phyloP scores from a whole-genome alignment of 2,113 vertebrate species.

The Lepidiolamprologus cunningtoni region DNA sequence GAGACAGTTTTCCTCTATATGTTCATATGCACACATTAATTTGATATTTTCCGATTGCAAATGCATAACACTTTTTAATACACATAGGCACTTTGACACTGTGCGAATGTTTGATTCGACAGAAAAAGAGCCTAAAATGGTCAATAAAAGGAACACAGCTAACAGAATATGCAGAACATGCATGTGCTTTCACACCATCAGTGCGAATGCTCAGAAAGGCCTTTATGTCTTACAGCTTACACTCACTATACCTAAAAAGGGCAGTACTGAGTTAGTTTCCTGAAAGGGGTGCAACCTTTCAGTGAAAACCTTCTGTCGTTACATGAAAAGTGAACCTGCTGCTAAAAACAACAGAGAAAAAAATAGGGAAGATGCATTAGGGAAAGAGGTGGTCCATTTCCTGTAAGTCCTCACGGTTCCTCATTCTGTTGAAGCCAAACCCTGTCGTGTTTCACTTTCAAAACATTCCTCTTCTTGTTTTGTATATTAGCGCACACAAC shows the following conservation, averaged over 20 bases:
- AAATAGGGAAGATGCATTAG: not conserved
- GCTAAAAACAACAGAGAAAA: not conserved
- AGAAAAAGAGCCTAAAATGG: not conserved
- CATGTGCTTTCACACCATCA: not conserved
- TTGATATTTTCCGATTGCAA: not conserved
- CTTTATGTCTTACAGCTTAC: not conserved
- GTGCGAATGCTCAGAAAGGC: not conserved
- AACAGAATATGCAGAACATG: not conserved
- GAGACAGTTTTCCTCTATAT: not conserved
- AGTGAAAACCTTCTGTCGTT: not conserved
- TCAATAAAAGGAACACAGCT: not conserved
- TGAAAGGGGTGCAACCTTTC: not conserved
- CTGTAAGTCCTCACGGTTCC: constrained; percentile 25
- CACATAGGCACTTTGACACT: not conserved
- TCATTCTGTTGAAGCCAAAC: constrained; percentile 24
- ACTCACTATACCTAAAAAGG: not conserved
- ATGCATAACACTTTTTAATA: not conserved
- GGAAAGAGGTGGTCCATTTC: constrained; percentile 11
- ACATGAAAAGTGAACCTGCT: constrained; percentile 2
- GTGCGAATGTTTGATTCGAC: not conserved
- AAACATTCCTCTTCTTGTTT: constrained; percentile 36
- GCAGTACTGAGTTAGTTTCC: not conserved
- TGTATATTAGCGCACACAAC: not conserved
- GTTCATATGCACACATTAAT: not conserved
- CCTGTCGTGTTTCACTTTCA: constrained; percentile 7